Base-by-base conservation (phyloP, 2,797 vertebrate genomes). In the Aratinga solstitialis region DNA sequence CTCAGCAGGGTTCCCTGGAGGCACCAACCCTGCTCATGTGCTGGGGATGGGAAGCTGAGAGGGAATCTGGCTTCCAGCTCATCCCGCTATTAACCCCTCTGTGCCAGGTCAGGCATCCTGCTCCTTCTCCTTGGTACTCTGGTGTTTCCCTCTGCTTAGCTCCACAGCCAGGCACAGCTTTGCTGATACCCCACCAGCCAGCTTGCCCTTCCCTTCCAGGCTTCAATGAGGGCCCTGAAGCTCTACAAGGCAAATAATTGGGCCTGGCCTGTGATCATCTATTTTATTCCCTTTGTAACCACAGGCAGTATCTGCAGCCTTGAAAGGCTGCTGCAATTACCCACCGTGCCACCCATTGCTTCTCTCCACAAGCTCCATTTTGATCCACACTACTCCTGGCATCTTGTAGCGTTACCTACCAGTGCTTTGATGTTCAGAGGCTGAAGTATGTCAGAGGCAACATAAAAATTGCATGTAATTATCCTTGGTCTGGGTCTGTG, bases 391-490 rank as follows among this genome's bases (percentile, higher is more conserved):
- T 56, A 50, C 63, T 87, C 59, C 86, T 89, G 90, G 87, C 77
- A 34, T 68, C 82, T 93, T 87, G 93, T 84, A 87, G 82, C 40
- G 0, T 90, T 75, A 87, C 93, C 86, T 92, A 10, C 45, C 34
- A 9, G 4, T 3, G 40, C 91, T 96, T 96, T 96, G 90, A 92
- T 93, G 84, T 90, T 90, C 66, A 24, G 76, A 65, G 93, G 58
- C 91, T 83, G 93, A 87, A 93, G 85, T 51, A 26, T 94, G 94
- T 95, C 34, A 8, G 89, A 89, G 87, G 85, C 87, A 75, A 82
- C 93, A 93, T 95, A 76, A 96, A 97, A 96, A 95, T 88, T 94
- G 93, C 84, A 91, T 94, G 95, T 65, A 79, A 95, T 97, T 96
- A 93, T 93, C 93, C 91, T 76, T 86, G 95, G 91, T 75, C 91